Evolutionary conservation across 2,888 invertebrate genomes (phyloP).

Genomic region (Panopea generosa): DNA sequence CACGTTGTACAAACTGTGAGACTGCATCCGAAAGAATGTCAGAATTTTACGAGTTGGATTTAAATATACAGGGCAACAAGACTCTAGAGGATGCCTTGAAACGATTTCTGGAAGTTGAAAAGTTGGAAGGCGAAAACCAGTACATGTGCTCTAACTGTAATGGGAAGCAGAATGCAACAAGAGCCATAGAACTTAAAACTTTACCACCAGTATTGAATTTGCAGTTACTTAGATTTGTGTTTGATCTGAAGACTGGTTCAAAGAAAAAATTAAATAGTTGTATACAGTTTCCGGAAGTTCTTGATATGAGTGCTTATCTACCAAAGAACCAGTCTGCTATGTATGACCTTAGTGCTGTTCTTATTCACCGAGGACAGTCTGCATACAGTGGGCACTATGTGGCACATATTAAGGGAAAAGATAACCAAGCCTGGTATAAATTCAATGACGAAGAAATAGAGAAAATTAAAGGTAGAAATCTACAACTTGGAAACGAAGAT

Average conservation of each 20-base stretch:
- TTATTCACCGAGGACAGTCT: conserved; percentile 89
- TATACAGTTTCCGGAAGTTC: conserved; percentile 88
- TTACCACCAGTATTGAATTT: conserved; percentile 88
- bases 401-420: conserved; percentile 87
- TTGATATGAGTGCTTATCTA: conserved; percentile 87
- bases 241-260: conserved; percentile 88
- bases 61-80: conserved; percentile 87
- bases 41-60: conserved; percentile 88
- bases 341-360: conserved; percentile 88
- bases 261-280: conserved; percentile 88
- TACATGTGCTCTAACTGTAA: conserved; percentile 88
- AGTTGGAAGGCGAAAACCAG: conserved; percentile 88
- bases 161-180: conserved; percentile 87
- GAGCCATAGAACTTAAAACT: conserved; percentile 87
- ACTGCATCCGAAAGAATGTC: conserved; percentile 87
- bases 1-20: conserved; percentile 86
- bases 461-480: conserved; percentile 83
- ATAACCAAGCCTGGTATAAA: conserved; percentile 88
- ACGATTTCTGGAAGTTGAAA: conserved; percentile 88
- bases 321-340: conserved; percentile 58
- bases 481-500: conserved; percentile 85
- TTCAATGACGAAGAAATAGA: conserved; percentile 88
- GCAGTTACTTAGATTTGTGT: conserved; percentile 88
- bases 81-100: conserved; percentile 87
- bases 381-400: conserved; percentile 90